Evolutionary conservation across 2,888 invertebrate species (phyloP), one percentile per base, ranked within the genome.

Genomic region (Megaustenia siamemsis): DNA sequence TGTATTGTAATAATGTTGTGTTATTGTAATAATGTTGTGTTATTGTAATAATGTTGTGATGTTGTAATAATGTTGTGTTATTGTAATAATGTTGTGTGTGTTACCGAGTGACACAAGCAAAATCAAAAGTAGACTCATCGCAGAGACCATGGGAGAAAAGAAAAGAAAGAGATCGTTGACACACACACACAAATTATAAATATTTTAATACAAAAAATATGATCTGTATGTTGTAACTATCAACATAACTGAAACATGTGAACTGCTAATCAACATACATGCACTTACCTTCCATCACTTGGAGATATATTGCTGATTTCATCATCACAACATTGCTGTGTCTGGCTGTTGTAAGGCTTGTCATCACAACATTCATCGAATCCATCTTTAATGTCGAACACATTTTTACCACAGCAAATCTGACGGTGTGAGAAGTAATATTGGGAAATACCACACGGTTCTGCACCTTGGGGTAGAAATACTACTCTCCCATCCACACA

Each of bases 241-340:
- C 21, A 56, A 56, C 6, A 18, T 56, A 6, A 45, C 8, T 45
- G 12, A 45, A 56, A 56, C 18, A 0, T 24, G 24, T 56, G 12
- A 45, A 45, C 12, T 45, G 32, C 32, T 0, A 32, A 63, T 12
- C 8, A 63, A 6, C 3, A 32, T 10, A 38, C 6, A 18, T 40
- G 0, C n/a, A 32, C 66, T 43, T 49, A 79, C 79, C 66, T 79
- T 68, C 79, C 79, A 18, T 79, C 68, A 18, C 68, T 15, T 66
- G 66, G 32, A 38, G 79, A 68, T 38, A 79, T 79, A 24, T 79
- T 40, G 40, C 60, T 63, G 24, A 66, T 32, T 24, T 40, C 45
- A 32, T 60, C 35, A 12, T 66, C 45, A 45, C 79, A 79, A 45
- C 79, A 79, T 24, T 66, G 63, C 18, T 60, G 60, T 4, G 40